Evolutionary conservation across 2,888 invertebrate genomes (phyloP), one percentile per base, ranked within the genome.

Genomic region (Eupithecia subfuscata): DNA sequence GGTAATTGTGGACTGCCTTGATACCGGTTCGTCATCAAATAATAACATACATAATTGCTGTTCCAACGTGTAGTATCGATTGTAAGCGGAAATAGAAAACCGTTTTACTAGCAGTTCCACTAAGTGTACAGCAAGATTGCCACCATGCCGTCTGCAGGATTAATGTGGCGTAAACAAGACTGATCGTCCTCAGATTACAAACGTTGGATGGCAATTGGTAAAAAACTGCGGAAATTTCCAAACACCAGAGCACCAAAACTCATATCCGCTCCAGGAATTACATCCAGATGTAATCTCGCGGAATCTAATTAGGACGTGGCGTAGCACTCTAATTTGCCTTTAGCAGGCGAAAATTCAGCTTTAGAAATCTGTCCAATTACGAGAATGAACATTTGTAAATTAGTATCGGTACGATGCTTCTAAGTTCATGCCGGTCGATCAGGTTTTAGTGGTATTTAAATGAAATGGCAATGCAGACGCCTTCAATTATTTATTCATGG

Each of bases 131-230:
- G 74, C 69, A 74, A 69, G 74, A 70, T 74, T 79, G 76, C 76
- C 74, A 40, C 72, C 73, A 71, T 71, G 74, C 71, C 74, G 70
- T 73, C 69, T 77, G 73, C 40, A 71, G 69, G 75, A 76, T 79
- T 84, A 83, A 85, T 83, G 82, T 79, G 78, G 79, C 82, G 84
- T 83, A 80, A 83, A 83, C 81, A 82, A 80, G 82, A 81, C 77
- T 81, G 81, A 82, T 84, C 84, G 80, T 76, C 73, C 78, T 79
- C 77, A 83, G 81, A 82, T 83, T 83, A 82, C 81, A 79, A 79
- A 82, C 75, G 79, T 81, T 80, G 80, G 82, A 82, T 82, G 79
- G 78, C 78, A 81, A 82, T 84, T 82, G 78, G 79, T 79, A 80
- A 80, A 81, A 80, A 81, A 80, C 76, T 72, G 75, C 76, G 75